Conservation (phyloP, 2,113 vertebrate genomes). For the Trogon melanurus region DNA sequence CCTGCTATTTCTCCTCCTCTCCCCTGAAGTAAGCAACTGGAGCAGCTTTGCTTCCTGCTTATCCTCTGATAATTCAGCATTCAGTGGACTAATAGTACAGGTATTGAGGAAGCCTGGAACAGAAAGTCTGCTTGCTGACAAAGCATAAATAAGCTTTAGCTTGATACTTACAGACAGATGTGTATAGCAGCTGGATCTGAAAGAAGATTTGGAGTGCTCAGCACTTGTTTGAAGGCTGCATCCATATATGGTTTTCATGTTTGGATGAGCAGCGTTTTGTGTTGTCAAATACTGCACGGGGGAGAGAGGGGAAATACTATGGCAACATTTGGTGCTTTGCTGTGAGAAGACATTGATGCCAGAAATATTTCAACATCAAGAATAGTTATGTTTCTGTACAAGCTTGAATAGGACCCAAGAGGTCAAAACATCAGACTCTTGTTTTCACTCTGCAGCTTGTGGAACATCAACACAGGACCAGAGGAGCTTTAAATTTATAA, state of each 20-base stretch:
- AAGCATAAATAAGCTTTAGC: conserved; percentile 48
- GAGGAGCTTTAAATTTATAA: background rate
- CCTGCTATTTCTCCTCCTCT: conserved; percentile 10
- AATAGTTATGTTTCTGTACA: background rate
- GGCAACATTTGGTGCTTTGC: conserved; percentile 1
- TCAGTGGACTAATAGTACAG: background rate
- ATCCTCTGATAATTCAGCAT: conserved; percentile 26
- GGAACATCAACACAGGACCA: background rate
- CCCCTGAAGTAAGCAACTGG: background rate
- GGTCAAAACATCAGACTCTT: background rate
- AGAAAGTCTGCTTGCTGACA: conserved; percentile 55
- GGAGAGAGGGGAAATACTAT: background rate
- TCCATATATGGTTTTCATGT: conserved; percentile 37
- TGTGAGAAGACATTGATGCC: background rate
- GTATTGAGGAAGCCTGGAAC: conserved; percentile 21
- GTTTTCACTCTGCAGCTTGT: background rate
- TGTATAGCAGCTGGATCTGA: conserved; percentile 52
- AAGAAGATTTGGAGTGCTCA: conserved; percentile 41
- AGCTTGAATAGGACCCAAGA: background rate
- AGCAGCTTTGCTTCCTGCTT: conserved; percentile 47
- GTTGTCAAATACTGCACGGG: background rate
- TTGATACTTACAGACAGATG: conserved; percentile 44
- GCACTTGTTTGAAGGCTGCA: conserved; percentile 6
- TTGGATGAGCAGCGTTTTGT: conserved; percentile 17
- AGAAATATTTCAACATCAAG: conserved; percentile 8